These are phyloP conservation scores for Teleogryllus occipitalis DNA, from an alignment of 1,140 invertebrate species.

Conservation along the genomic window DNA sequence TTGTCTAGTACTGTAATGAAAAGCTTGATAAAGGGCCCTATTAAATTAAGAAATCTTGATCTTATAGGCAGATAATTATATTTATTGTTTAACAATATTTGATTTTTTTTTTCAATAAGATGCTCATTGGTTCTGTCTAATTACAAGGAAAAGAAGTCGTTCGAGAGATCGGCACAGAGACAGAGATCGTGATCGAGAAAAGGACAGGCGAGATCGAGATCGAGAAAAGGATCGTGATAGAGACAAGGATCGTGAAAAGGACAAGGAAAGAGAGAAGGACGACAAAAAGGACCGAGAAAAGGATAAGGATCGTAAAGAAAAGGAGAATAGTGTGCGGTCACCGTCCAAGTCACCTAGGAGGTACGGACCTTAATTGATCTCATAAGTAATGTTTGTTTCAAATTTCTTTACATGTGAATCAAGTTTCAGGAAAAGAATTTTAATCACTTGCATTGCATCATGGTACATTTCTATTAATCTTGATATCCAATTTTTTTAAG, in stretches of 20 bases:
- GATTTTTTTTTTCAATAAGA: background rate
- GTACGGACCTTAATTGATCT: background rate
- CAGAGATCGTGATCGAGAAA: constrained; percentile 18
- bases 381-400: too few relatives aligned
- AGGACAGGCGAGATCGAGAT: constrained; percentile 13
- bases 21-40: too few relatives aligned
- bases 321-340: constrained; percentile 25
- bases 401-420: too few relatives aligned
- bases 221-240: constrained; percentile 19
- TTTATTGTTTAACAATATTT: background rate
- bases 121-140: background rate
- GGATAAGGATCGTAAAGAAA: constrained; percentile 34
- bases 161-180: constrained; percentile 19
- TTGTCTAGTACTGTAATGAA: too few relatives aligned
- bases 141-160: constrained; percentile 18
- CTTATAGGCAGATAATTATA: too few relatives aligned
- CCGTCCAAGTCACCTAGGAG: constrained; percentile 16
- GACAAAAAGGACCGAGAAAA: constrained; percentile 37
- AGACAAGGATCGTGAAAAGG: constrained; percentile 34
- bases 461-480: too few relatives aligned
- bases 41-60: too few relatives aligned
- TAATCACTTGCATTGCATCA: too few relatives aligned
- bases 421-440: too few relatives aligned
- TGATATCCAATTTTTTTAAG: too few relatives aligned
- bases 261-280: constrained; percentile 39